A percentile compares a stretch with the other conserved stretches of the same genome.
Conservation (phyloP, 2,888 invertebrate genomes). For the Drosophila lacicola region DNA sequence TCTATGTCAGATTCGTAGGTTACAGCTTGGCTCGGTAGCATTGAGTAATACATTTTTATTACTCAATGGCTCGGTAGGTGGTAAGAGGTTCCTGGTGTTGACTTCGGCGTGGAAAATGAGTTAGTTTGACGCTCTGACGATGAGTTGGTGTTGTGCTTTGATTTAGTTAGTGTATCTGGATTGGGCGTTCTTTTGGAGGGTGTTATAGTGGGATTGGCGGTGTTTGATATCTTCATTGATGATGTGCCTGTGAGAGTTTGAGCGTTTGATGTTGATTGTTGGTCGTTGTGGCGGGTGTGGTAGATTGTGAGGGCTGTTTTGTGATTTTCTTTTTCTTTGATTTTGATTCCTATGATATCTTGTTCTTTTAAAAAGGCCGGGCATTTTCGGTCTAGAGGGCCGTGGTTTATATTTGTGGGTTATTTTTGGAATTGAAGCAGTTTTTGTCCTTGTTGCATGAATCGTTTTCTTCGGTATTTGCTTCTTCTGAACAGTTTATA, state of each 20-base stretch:
- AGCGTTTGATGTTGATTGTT: slow-evolving; percentile 2
- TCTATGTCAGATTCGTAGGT: too few species aligned
- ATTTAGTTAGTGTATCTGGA: too few species aligned
- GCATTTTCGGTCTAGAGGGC: slow-evolving; percentile 16
- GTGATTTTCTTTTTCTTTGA: slow-evolving; percentile 17
- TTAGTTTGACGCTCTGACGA: too few species aligned
- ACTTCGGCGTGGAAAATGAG: too few species aligned
- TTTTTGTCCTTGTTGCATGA: slow-evolving; percentile 16
- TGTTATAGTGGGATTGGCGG: too few species aligned
- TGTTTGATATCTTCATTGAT: neutral
- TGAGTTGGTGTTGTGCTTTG: too few species aligned
- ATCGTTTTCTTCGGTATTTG: slow-evolving; percentile 11
- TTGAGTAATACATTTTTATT: too few species aligned
- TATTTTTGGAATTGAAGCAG: slow-evolving; percentile 21
- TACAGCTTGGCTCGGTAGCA: too few species aligned
- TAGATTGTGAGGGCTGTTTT: slow-evolving; percentile 12
- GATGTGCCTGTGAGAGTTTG: slow-evolving; percentile 1
- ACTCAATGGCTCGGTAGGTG: too few species aligned
- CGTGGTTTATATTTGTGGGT: slow-evolving; percentile 9
- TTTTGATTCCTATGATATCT: slow-evolving; percentile 15
- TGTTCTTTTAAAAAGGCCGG: slow-evolving; percentile 18
- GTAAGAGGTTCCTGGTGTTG: too few species aligned
- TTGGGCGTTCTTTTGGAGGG: too few species aligned
- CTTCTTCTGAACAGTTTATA: slow-evolving; percentile 15
- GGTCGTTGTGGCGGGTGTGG: slow-evolving; percentile 4